Base-by-base conservation (phyloP, 2,797 vertebrate genomes). In the Crypturellus tataupa region DNA sequence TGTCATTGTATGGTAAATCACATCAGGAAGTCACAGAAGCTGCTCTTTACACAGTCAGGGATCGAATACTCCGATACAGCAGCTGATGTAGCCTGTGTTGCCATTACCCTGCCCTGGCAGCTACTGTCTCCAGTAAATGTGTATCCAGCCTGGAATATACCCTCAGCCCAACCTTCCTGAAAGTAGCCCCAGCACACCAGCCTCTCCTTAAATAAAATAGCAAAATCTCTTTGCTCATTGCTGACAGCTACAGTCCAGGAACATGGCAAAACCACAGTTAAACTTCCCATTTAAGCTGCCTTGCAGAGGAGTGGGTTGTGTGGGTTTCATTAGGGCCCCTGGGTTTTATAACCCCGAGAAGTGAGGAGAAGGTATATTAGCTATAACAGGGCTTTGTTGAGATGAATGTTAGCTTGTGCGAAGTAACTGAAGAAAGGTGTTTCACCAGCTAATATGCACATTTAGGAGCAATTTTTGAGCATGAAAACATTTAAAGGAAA, bases 1-100 rank as follows among this genome's bases (percentile, higher is more conserved):
- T 96, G 97, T 96, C 95, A 90, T 94, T 96, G 97, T 96, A 87
- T 94, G 89, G 85, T 87, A 96, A 98, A 96, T 96, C 94, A 62
- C 96, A 90, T 95, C 63, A n/a, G 97, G 92, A 97, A 97, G 93
- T 88, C 94, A 95, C 94, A 84, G 89, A 89, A 94, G 88, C 90
- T 89, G 89, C 68, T 94, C 94, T 90, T 92, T 91, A 86, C 84
- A 89, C 70, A 51, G 78, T 7, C 29, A 93, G 87, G 87, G 80
- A 85, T 85, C 21, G 24, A 90, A 80, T 77, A 77, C 64, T 87
- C 58, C 15, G 55, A 84, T 88, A 81, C 3, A 71, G 83, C 80
- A 95, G 87, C 27, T 73, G 91, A 82, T 73, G 80, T 89, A 56
- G 76, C 24, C 64, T 59, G 77, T 65, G 10, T 13, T 40, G 63